Evolutionary conservation across 2,888 invertebrate species (phyloP), one percentile per base, ranked within the genome.

Genomic region (Pterostichus madidus): DNA sequence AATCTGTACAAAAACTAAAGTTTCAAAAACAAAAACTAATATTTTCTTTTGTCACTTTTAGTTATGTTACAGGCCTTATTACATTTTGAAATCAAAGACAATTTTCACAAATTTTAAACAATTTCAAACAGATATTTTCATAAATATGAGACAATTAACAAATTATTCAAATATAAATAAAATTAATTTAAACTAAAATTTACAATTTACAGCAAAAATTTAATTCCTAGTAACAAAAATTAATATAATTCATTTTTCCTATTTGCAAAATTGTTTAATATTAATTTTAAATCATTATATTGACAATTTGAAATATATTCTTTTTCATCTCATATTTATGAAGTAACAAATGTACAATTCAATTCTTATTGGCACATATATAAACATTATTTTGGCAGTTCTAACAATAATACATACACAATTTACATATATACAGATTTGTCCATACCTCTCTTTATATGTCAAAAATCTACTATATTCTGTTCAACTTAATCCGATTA

Each of bases 351-450:
- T 80, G 80, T 80, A 80, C 80, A 80, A 80, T 80, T 71, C 71
- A 71, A 56, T 80, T 71, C 13, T 78, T 71, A 80, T 80, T 80
- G 80, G 80, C 80, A 80, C 80, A 80, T 80, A 78, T 78, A 80
- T 80, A 80, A 80, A 80, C 71, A 80, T 80, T 80, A 80, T 80
- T 80, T 80, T 80, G 80, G 80, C 80, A 80, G 71, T 80, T 80
- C 80, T 80, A 80, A 80, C 53, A 71, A 71, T 71, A 68, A 71
- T 80, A 80, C 80, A 80, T 71, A 80, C 80, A 80, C 53, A 80
- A 71, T 80, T 80, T 80, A 80, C 80, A 80, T 80, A 80, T 80
- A 73, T 80, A 80, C 80, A 80, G 35, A 71, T 71, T 71, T 71
- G 68, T 71, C 68, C 68, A 71, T 31, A 64, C 59, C 44, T 39